Evolutionary conservation across 1,140 invertebrate genomes (phyloP), one percentile per base, ranked within the genome.

Genomic region (Littorina saxatilis): DNA sequence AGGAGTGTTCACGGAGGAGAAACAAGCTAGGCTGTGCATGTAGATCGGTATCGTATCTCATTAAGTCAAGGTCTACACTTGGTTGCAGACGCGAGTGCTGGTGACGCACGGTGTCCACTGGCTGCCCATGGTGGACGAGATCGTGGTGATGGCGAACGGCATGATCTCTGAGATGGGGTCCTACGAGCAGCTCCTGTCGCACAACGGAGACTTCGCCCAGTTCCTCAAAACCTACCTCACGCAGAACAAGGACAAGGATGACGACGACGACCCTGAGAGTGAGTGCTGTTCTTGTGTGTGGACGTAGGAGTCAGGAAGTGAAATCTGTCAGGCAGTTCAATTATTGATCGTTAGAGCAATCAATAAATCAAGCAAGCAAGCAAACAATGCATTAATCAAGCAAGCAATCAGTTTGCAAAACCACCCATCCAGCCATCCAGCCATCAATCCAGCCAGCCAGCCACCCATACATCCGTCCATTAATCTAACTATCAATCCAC

Each of bases 41-140:
- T n/a, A n/a, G n/a, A n/a, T n/a, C n/a, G n/a, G n/a, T n/a, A n/a
- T n/a, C n/a, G n/a, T n/a, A n/a, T n/a, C n/a, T n/a, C n/a, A n/a
- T n/a, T n/a, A n/a, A n/a, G n/a, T n/a, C n/a, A n/a, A n/a, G n/a
- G n/a, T n/a, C n/a, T n/a, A n/a, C n/a, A n/a, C n/a, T n/a, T n/a
- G n/a, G n/a, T n/a, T n/a, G 20, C 80, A 91, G 90, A 91, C 91
- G 0, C 82, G 90, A 35, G 73, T 92, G 1, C 80, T 91, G 68
- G 91, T 91, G 68, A 92, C 90, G 5, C 91, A 92, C 82, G 90
- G 88, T 61, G 81, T 91, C 20, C 89, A 92, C 76, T 92, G 92
- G 88, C 87, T 93, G 47, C 93, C 92, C 17, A 80, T 89, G 72
- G 91, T 91, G 20, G 93, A 93, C 83, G 93, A 95, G 91, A 96